phyloP scores from a whole-genome alignment of 2,888 invertebrate genomes.

The Hypomecis punctinalis region DNA sequence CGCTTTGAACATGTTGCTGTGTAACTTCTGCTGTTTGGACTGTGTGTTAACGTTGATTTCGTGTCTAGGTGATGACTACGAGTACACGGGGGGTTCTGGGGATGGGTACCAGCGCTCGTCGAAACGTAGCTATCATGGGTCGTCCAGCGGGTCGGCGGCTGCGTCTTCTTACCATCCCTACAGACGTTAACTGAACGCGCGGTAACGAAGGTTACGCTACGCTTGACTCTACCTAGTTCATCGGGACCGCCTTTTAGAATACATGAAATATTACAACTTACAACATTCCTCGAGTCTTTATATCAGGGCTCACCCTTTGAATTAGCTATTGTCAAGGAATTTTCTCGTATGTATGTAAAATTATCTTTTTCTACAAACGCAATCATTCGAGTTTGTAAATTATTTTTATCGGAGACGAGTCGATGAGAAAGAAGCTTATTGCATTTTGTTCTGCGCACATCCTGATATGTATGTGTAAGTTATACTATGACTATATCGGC shows the following conservation, averaged over 20 bases:
- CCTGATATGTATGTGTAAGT: slow-evolving; percentile 14
- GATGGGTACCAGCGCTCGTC: slow-evolving; percentile 79
- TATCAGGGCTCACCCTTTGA: slow-evolving; percentile 37
- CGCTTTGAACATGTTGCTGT: slow-evolving; percentile 46
- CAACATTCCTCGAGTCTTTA: slow-evolving; percentile 13
- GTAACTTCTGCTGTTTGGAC: slow-evolving; percentile 26
- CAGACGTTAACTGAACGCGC: slow-evolving; percentile 66
- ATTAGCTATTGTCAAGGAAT: slow-evolving; percentile 55
- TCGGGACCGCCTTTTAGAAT: slow-evolving; percentile 1
- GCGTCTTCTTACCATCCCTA: slow-evolving; percentile 82
- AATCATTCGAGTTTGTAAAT: slow-evolving; percentile 80
- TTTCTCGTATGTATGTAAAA: slow-evolving; percentile 69
- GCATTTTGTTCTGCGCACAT: slow-evolving; percentile 36
- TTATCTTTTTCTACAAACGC: slow-evolving; percentile 71
- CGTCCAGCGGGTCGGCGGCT: slow-evolving; percentile 67
- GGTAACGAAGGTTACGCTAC: slow-evolving; percentile 41
- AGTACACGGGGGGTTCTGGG: slow-evolving; percentile 80
- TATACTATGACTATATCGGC: slow-evolving; percentile 2
- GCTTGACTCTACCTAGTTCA: slow-evolving; percentile 37
- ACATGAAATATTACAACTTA: neutral
- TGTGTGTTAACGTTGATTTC: slow-evolving; percentile 35
- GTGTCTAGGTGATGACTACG: slow-evolving; percentile 77
- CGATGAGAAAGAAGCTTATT: slow-evolving; percentile 53
- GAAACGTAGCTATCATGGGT: slow-evolving; percentile 75
- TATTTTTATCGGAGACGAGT: slow-evolving; percentile 65